Percentiles rank a stretch among this genome's conserved stretches.
phyloP scores from a whole-genome alignment of 2,797 vertebrate genomes.

The Sphenodon punctatus region DNA sequence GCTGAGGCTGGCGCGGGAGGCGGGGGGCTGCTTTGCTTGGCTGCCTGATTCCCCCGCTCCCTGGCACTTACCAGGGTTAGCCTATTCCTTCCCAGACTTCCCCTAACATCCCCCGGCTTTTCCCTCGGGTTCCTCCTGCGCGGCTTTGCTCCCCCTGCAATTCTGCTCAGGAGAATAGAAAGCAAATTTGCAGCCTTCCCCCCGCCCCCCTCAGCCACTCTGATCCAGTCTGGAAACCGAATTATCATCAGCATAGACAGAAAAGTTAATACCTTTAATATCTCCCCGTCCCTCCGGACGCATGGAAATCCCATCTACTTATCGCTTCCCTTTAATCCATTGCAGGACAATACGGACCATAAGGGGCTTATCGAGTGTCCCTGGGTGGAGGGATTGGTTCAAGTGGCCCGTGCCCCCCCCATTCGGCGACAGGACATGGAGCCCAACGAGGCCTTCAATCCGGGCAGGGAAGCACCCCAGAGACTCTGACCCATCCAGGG shows the following conservation, averaged over 20 bases:
- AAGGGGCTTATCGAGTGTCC: fast-evolving
- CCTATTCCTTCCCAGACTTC: too few relatives aligned
- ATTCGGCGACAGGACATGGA: fast-evolving
- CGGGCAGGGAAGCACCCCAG: fast-evolving
- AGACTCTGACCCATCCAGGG: neutral
- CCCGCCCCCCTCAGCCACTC: neutral
- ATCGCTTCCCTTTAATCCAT: conserved; percentile 57
- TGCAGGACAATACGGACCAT: neutral
- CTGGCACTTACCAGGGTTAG: too few relatives aligned
- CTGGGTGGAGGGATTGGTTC: neutral
- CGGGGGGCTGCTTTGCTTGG: too few relatives aligned
- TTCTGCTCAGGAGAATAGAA: neutral
- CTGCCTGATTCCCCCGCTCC: too few relatives aligned
- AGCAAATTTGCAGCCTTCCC: neutral
- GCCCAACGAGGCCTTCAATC: fast-evolving
- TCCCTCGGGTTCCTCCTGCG: neutral
- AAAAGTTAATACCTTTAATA: conserved; percentile 58
- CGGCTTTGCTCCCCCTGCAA: too few relatives aligned
- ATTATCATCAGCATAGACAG: conserved; percentile 25
- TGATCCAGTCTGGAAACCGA: conserved; percentile 16
- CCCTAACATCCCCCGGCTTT: too few relatives aligned
- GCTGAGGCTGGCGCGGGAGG: too few relatives aligned
- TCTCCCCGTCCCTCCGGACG: conserved; percentile 33
- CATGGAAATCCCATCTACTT: conserved; percentile 50
- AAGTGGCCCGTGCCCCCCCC: fast-evolving